phyloP scores from a whole-genome alignment of 1,140 invertebrate species.

The Hetaerina americana region DNA sequence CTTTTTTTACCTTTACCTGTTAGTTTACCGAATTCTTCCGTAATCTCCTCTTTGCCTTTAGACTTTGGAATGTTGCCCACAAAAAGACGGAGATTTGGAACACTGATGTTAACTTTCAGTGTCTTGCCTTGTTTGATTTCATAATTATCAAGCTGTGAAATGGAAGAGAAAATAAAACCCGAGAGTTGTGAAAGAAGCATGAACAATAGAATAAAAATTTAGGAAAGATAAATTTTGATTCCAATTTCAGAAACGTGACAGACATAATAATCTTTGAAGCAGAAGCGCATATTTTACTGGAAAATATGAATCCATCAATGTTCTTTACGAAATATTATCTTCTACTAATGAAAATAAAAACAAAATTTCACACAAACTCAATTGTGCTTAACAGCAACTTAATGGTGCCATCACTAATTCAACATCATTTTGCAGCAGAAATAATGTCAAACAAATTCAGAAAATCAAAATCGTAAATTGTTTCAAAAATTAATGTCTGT shows the following conservation, averaged over 20 bases:
- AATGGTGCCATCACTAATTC: no score
- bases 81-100: slow-evolving; percentile 99
- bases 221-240: slow-evolving; percentile 20
- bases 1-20: slow-evolving; percentile 79
- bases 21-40: slow-evolving; percentile 99
- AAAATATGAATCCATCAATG: neutral
- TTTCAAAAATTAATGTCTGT: slow-evolving; percentile 1
- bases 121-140: slow-evolving; percentile 98
- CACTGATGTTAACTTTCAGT: slow-evolving; percentile 99
- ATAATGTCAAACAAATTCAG: no score
- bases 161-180: slow-evolving; percentile 45
- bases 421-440: no score
- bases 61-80: slow-evolving; percentile 99
- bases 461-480: slow-evolving; percentile 8
- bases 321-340: slow-evolving; percentile 9
- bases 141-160: slow-evolving; percentile 96
- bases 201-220: slow-evolving; percentile 18
- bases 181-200: slow-evolving; percentile 19
- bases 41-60: slow-evolving; percentile 99
- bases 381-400: no score
- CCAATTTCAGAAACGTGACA: slow-evolving; percentile 11
- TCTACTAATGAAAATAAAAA: no score
- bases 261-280: neutral
- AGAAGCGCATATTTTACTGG: neutral
- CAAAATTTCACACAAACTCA: no score